Base-by-base conservation (phyloP, 1,140 invertebrate species). In the Penaeus vannamei region DNA sequence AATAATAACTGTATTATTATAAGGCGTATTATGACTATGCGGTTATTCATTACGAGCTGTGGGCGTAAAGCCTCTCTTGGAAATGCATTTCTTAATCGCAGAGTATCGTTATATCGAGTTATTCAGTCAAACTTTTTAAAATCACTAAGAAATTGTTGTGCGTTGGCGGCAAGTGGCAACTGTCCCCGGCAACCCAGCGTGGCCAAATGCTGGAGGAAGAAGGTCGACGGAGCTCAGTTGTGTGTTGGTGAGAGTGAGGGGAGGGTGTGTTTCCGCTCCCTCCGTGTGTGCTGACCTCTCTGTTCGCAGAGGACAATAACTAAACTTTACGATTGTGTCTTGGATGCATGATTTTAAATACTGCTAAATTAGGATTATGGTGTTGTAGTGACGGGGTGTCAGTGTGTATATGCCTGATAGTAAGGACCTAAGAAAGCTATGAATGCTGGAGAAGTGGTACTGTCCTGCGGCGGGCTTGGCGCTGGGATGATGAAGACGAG, bases 401-500 rank as follows among this genome's bases (percentile, higher is more conserved):
- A 46, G n/a, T 72, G 42, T 64, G 60, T 81, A 59, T 82, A 83
- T 87, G 86, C 81, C 79, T 66, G 36, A 26, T 85, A 42, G 36
- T 85, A 87, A 81, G 36, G 79, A 53, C 82, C 72, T 87, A 46
- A 46, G 60, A 53, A 29, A 89, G 87, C 66, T 76, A 89, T 89
- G 87, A 89, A 89, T 89, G 87, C 82, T 89, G 87, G 83, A 77
- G 87, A 84, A 4, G 87, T 89, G 82, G 87, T 89, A 61, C n/a
- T 84, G 80, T 69, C 53, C 42, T 69, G 80, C 20, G 84, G 84
- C 53, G 84, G 69, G 69, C 64, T 26, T 46, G 83, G 83, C 62
- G 64, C 10, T 46, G 85, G 32, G 62, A 77, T 42, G 86, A 89
- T 89, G 86, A 91, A 69, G 87, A 85, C 46, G 53, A 89, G 46